Evolutionary conservation across 2,113 vertebrate genomes (phyloP), one percentile per base, ranked within the genome.

Genomic region (Oceanites oceanicus): DNA sequence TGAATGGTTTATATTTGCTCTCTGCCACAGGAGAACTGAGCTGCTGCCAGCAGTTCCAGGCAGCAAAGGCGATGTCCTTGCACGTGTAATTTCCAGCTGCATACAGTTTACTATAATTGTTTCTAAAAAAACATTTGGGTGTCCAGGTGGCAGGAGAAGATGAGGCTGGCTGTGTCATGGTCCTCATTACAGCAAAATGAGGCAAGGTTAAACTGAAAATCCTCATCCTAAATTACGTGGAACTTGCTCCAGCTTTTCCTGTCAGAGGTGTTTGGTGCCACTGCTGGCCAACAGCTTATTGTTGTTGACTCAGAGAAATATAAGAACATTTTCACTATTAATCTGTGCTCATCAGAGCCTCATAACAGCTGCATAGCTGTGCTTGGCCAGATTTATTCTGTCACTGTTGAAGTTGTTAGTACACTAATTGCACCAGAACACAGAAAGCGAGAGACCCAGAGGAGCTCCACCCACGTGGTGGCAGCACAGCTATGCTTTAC

Each of bases 401-500:
- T 79, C 22, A 42, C 53, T 66, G 38, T 66, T 78, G 13, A 52
- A 88, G 74, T 65, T 84, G 67, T 92, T 84, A n/a, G 70, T 36
- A 52, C 2, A 0, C 74, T 52, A 83, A 73, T 70, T 53, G 22
- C 75, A 83, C 19, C 22, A 15, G 59, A 88, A 44, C 34, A 20
- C 12, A 25, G 26, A 65, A 22, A 85, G 47, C 3, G 0, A n/a
- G 53, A 88, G 40, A 38, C 21, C 34, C 49, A 45, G 86, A 80
- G 49, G 86, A 88, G 53, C 71, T 95, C 38, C 96, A 86, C 94
- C 96, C 98, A 97, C 88, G 32, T 97, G 98, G 96, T 98, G 98
- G 98, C 98, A 96, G 95, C 96, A 96, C 59, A 13, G 76, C 62
- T 49, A 52, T 71, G 68, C 85, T 75, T 14, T 94, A 45, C 84